These are phyloP conservation scores for Sebastes reedi DNA, from an alignment of 2,797 vertebrate species.

Conservation along the genomic window DNA sequence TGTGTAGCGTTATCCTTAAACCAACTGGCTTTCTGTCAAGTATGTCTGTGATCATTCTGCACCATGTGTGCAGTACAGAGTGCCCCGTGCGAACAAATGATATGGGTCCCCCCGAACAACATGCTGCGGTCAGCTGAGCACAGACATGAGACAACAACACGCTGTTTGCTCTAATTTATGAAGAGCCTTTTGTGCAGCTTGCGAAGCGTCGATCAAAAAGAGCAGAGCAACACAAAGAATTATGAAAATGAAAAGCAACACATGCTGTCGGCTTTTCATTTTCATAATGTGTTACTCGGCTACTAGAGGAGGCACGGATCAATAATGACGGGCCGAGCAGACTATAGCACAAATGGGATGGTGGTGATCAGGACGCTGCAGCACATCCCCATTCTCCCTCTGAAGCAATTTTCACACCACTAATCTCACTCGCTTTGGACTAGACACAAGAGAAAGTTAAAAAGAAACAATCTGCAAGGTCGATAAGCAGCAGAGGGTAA, in stretches of 20 bases:
- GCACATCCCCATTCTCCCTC: conserved; percentile 40
- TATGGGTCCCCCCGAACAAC: conserved; percentile 19
- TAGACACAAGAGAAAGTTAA: conserved; percentile 51
- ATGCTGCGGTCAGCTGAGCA: conserved; percentile 53
- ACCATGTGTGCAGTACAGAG: background rate
- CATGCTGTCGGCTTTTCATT: conserved; percentile 64
- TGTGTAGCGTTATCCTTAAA: conserved; percentile 6
- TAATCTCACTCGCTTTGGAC: conserved; percentile 60
- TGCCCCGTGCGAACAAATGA: conserved; percentile 27
- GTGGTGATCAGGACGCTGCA: conserved; percentile 38
- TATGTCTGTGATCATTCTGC: conserved; percentile 22
- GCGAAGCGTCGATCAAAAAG: conserved; percentile 68
- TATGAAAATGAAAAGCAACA: conserved; percentile 12
- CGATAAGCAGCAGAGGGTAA: conserved; percentile 58
- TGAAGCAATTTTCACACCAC: conserved; percentile 52
- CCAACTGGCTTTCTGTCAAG: background rate
- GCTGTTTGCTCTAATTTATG: conserved; percentile 59
- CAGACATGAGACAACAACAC: conserved; percentile 53
- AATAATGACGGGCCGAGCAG: conserved; percentile 55
- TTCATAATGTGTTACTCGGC: conserved; percentile 64
- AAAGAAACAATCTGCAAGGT: conserved; percentile 68
- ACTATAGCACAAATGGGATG: conserved; percentile 26
- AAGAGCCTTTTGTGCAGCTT: conserved; percentile 54
- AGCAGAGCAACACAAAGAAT: conserved; percentile 15
- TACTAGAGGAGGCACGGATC: conserved; percentile 43